phyloP scores from a whole-genome alignment of 1,140 invertebrate genomes.

The Psix sp. region DNA sequence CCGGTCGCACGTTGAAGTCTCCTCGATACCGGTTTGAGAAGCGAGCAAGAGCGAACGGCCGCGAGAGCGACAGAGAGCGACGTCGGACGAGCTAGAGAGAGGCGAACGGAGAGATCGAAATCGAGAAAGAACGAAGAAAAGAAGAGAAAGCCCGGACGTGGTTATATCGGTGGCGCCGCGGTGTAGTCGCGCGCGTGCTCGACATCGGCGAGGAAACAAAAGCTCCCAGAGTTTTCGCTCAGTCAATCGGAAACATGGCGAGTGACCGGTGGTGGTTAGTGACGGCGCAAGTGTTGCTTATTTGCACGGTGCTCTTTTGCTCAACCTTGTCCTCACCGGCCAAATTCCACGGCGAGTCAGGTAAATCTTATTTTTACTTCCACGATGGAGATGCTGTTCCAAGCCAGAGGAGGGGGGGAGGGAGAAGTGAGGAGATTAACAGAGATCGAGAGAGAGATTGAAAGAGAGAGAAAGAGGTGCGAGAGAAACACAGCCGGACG shows the following conservation, averaged over 20 bases:
- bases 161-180: slow-evolving; percentile 19
- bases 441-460: neutral
- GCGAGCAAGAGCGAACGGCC: slow-evolving; percentile 16
- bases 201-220: slow-evolving; percentile 16
- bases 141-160: slow-evolving; percentile 6
- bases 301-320: slow-evolving; percentile 25
- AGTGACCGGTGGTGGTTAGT: slow-evolving; percentile 56
- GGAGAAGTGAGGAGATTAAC: too few species aligned
- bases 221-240: too few species aligned
- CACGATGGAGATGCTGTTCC: too few species aligned
- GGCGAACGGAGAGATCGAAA: neutral
- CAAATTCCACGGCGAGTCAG: slow-evolving; percentile 3
- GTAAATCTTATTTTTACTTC: slow-evolving; percentile 10
- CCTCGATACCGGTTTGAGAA: slow-evolving; percentile 51
- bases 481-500: too few species aligned
- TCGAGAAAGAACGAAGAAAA: neutral
- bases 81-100: neutral
- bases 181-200: slow-evolving; percentile 16
- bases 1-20: slow-evolving; percentile 51
- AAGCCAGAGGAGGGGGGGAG: too few species aligned
- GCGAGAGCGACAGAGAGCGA: neutral
- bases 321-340: slow-evolving; percentile 8
- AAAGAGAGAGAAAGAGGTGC: slow-evolving; percentile 6
- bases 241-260: slow-evolving; percentile 49
- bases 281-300: slow-evolving; percentile 42